These are phyloP conservation scores for Gastracanthus pulcherrimus DNA, from an alignment of 2,888 invertebrate genomes.

Conservation along the genomic window DNA sequence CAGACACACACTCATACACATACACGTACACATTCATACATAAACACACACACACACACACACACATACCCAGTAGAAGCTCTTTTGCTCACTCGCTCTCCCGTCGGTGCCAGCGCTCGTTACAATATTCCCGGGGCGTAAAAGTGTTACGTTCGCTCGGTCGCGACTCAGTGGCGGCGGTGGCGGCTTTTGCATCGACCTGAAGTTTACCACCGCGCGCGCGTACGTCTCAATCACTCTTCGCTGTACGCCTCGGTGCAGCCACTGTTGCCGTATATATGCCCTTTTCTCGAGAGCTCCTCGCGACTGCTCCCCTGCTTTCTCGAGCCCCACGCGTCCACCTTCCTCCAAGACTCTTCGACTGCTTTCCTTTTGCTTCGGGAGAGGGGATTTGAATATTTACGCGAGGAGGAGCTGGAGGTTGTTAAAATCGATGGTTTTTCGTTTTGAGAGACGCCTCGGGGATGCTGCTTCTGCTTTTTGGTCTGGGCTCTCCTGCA, in stretches of 20 bases:
- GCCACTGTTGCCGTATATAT: neutral
- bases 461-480: neutral
- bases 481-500: neutral
- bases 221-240: slow-evolving; percentile 40
- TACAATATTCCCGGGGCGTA: slow-evolving; percentile 46
- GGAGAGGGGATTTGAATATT: neutral
- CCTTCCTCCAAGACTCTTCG: neutral
- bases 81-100: slow-evolving; percentile 4
- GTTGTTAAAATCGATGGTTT: neutral
- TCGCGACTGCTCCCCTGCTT: neutral
- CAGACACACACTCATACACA: too few relatives aligned
- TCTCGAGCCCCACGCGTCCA: neutral
- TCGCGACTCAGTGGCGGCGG: neutral
- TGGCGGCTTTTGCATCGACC: slow-evolving; percentile 41
- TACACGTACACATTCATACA: too few relatives aligned
- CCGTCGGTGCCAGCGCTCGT: slow-evolving; percentile 8
- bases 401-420: neutral
- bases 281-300: neutral
- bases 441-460: neutral
- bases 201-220: slow-evolving; percentile 22
- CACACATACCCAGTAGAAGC: neutral
- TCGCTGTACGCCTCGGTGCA: neutral
- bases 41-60: too few relatives aligned
- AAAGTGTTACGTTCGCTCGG: slow-evolving; percentile 25
- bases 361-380: neutral